Evolutionary conservation across 2,888 invertebrate genomes (phyloP), one percentile per base, ranked within the genome.

Genomic region (Chirona hameri): DNA sequence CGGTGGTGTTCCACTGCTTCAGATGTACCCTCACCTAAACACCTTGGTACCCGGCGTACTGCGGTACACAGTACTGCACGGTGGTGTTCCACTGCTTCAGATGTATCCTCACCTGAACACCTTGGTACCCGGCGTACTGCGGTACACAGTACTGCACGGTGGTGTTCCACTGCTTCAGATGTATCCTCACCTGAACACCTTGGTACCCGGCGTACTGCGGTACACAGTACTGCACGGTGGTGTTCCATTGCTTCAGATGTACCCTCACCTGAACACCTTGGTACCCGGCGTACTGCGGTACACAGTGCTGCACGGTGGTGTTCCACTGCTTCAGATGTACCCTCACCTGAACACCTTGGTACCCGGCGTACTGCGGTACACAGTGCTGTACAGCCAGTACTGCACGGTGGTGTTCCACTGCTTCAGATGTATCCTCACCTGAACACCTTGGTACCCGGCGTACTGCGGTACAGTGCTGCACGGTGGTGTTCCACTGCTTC

Each of bases 181-280:
- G 60, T 24, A n/a, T 9, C 14, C 60, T 9, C 60, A 60, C 60
- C 60, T 60, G 60, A 60, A 21, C 60, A 60, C 60, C 60, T 60
- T 60, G 60, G 60, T 60, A 18, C 60, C 60, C 46, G 46, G 46
- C 0, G n/a, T 31, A 82, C 81, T 52, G 15, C 52, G 52, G 52
- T 12, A 52, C 15, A 52, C 52, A 12, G 52, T 52, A 12, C 18
- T 15, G 52, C 10, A 52, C 52, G 10, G 52, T n/a, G n/a, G n/a
- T n/a, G n/a, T n/a, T n/a, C 52, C 52, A 52, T 12, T 52, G 52
- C 39, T 52, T 15, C 52, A 52, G 15, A 52, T 12, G 12, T 9
- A 18, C 24, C 39, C 52, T 55, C 65, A 83, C 81, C 60, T 60
- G 60, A 60, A 21, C 60, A 60, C 60, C 60, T 60, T 60, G 21